Conservation (phyloP, 2,113 vertebrate genomes). For the Neogale vison region DNA sequence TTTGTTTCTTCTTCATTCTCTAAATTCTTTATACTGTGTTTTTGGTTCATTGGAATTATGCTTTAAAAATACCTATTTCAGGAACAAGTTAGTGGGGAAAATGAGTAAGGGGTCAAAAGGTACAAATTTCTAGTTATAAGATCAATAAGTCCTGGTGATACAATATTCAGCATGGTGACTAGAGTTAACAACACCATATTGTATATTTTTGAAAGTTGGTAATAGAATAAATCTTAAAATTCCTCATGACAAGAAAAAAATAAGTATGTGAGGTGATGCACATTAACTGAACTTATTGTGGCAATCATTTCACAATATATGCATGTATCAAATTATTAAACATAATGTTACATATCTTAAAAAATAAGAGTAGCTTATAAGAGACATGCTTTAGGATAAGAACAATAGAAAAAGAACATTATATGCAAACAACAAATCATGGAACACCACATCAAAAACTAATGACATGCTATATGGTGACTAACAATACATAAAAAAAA, state of each 20-base stretch:
- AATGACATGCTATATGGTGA: too few species aligned
- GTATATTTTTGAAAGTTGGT: too few species aligned
- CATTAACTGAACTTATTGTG: background rate
- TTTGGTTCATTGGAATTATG: background rate
- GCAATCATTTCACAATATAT: background rate
- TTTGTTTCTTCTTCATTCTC: background rate
- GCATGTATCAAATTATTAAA: background rate
- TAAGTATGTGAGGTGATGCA: background rate
- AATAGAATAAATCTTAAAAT: background rate
- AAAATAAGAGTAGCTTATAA: background rate
- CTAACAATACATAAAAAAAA: too few species aligned
- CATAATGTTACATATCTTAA: background rate
- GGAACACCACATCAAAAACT: too few species aligned
- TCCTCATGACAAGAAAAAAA: background rate
- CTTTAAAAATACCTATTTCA: background rate
- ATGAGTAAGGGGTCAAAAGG: background rate
- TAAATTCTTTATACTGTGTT: background rate
- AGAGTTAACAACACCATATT: too few species aligned
- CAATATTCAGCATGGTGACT: background rate
- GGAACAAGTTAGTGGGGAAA: background rate
- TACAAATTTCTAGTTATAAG: background rate
- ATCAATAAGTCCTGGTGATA: background rate
- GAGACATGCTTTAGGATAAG: background rate
- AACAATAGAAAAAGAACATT: background rate
- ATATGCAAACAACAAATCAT: too few species aligned